Evolutionary conservation across 2,113 vertebrate species (phyloP).

Genomic region (Notothenia rossii): DNA sequence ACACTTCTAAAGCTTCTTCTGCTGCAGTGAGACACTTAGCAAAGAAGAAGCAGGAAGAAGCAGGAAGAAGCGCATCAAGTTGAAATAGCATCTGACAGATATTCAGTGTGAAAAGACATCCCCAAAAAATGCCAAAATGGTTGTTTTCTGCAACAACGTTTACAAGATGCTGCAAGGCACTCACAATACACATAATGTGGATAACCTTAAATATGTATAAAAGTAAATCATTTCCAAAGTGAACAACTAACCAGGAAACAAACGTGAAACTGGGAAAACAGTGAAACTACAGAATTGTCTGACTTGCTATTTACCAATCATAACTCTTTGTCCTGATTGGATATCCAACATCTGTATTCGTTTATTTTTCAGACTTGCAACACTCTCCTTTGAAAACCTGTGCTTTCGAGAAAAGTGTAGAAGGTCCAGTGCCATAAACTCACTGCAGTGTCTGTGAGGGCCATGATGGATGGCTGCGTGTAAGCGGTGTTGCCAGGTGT

Average conservation of each 20-base stretch:
- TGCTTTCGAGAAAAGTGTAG: constrained; percentile 50
- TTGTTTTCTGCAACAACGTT: not conserved
- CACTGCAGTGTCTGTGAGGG: constrained; percentile 14
- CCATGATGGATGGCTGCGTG: constrained; percentile 54
- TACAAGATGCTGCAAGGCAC: not conserved
- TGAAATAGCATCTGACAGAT: constrained; percentile 16
- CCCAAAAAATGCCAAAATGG: not conserved
- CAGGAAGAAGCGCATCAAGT: constrained; percentile 5
- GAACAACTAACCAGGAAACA: not conserved
- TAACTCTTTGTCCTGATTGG: not conserved
- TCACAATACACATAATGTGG: not conserved
- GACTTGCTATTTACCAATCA: not conserved
- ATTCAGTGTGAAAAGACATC: not conserved
- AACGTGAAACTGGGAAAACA: not conserved
- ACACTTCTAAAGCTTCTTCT: constrained; percentile 14
- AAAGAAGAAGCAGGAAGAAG: constrained; percentile 31
- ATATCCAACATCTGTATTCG: not conserved
- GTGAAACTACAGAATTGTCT: not conserved
- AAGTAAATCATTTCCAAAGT: not conserved
- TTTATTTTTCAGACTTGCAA: constrained; percentile 5
- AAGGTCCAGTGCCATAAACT: constrained; percentile 44
- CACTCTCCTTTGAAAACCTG: not conserved
- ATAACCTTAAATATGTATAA: not conserved
- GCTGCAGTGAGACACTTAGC: constrained; percentile 36
- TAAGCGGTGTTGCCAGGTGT: constrained; percentile 68